A percentile compares a stretch with the other conserved stretches of the same genome.
Conservation (phyloP, 2,113 vertebrate genomes). For the Phrynosoma platyrhinos region DNA sequence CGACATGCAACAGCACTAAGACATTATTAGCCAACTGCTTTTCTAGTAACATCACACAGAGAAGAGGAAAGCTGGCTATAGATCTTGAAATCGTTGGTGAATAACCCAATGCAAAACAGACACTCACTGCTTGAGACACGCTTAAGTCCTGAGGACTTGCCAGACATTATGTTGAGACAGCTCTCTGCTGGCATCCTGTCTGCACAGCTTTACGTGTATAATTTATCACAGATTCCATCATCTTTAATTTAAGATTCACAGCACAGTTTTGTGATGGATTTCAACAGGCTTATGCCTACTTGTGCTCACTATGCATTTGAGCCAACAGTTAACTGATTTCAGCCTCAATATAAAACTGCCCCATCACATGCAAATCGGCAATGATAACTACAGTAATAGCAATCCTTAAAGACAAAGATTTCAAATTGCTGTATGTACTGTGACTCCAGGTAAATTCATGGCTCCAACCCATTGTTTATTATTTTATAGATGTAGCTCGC, state of each 20-base stretch:
- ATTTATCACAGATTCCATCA: not conserved
- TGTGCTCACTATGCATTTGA: not conserved
- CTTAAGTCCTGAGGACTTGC: conserved; percentile 42
- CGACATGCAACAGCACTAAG: conserved; percentile 47
- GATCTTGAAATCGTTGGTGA: conserved; percentile 43
- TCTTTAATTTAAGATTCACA: not conserved
- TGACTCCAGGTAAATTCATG: not conserved
- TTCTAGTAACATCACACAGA: conserved; percentile 49
- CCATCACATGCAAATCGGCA: not conserved
- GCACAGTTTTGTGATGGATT: not conserved
- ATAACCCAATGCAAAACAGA: conserved; percentile 36
- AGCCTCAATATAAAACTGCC: not conserved
- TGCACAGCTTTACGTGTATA: not conserved
- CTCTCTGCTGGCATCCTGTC: conserved; percentile 8
- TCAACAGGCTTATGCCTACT: not conserved
- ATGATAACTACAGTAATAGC: not conserved
- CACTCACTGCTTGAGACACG: conserved; percentile 40
- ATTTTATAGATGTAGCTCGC: not conserved
- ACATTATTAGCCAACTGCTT: conserved; percentile 46
- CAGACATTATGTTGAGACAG: conserved; percentile 38
- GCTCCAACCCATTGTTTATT: not conserved
- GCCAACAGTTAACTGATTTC: not conserved
- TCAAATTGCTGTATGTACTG: fast-evolving
- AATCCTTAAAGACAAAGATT: not conserved
- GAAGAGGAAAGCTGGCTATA: conserved; percentile 45